phyloP scores from a whole-genome alignment of 2,888 invertebrate genomes.

The Lordiphosa fenestrarum region DNA sequence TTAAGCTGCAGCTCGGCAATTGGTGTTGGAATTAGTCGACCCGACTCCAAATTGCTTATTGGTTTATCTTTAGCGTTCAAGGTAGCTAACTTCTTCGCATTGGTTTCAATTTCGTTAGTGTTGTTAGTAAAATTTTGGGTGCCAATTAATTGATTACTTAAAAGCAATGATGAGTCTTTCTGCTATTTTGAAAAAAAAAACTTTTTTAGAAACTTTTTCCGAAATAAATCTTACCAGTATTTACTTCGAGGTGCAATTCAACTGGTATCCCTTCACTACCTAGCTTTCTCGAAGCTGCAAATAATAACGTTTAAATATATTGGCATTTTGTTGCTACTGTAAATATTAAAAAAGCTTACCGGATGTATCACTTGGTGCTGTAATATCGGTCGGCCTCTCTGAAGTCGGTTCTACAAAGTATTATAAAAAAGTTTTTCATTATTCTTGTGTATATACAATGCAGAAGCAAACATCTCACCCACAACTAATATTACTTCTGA shows the following conservation, averaged over 20 bases:
- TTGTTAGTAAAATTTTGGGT: conserved; percentile 63
- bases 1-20: conserved; percentile 70
- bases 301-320: too few species aligned
- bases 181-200: conserved; percentile 65
- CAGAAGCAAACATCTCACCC: too few species aligned
- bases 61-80: conserved; percentile 40
- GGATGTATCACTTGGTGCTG: too few species aligned
- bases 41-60: conserved; percentile 30
- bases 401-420: too few species aligned
- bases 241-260: conserved; percentile 48
- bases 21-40: conserved; percentile 47
- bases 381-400: too few species aligned
- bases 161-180: conserved; percentile 62
- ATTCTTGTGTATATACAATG: too few species aligned
- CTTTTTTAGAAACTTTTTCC: conserved; percentile 33
- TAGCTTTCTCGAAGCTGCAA: too few species aligned
- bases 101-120: conserved; percentile 50
- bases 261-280: too few species aligned
- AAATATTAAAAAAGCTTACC: too few species aligned
- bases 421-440: too few species aligned
- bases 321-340: too few species aligned
- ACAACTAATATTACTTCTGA: too few species aligned
- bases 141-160: conserved; percentile 69
- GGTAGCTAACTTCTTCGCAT: conserved; percentile 36
- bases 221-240: conserved; percentile 62